Evolutionary conservation across 2,113 vertebrate species (phyloP), one percentile per base, ranked within the genome.

Genomic region (Orthonyx spaldingii): DNA sequence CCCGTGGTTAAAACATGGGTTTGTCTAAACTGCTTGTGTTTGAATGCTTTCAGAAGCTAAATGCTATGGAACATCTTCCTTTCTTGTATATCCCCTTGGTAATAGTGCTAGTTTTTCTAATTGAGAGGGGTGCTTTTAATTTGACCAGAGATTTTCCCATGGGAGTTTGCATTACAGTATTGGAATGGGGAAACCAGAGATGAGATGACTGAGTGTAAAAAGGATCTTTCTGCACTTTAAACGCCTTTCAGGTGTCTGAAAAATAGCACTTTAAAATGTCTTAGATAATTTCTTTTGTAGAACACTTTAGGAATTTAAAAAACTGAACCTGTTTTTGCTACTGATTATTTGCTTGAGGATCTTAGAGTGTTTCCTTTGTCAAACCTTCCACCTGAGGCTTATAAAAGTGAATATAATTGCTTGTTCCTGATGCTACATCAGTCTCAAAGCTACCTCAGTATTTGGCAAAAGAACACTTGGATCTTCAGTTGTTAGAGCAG

Each of bases 381-480:
- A 68, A 86, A 60, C 44, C 35, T 92, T 94, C 82, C 35, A 88
- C 87, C 85, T 16, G 69, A 90, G 68, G 85, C 88, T 96, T 81
- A 78, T 90, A 81, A 82, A 96, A 95, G 76, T 86, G 80, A 89
- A 87, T 78, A 87, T 86, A 95, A 93, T 94, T 94, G 66, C 83
- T 94, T 8, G 12, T 84, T 96, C 90, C 75, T 86, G 41, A 81
- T 93, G 85, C 88, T 94, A 64, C 85, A 89, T 70, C 85, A 84
- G 85, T 93, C 83, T 93, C 72, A 84, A 93, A 94, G 86, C 83
- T 95, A 78, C 93, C 64, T 93, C 83, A 81, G 75, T 93, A 71
- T 89, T 68, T 96, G 90, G 91, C 89, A 96, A 94, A 95, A 84
- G 89, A 97, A 94, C 91, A 96, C 78, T 94, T 93, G 84, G 77